These are phyloP conservation scores for Girardinichthys multiradiatus DNA, from an alignment of 2,113 vertebrate genomes.

Conservation along the genomic window DNA sequence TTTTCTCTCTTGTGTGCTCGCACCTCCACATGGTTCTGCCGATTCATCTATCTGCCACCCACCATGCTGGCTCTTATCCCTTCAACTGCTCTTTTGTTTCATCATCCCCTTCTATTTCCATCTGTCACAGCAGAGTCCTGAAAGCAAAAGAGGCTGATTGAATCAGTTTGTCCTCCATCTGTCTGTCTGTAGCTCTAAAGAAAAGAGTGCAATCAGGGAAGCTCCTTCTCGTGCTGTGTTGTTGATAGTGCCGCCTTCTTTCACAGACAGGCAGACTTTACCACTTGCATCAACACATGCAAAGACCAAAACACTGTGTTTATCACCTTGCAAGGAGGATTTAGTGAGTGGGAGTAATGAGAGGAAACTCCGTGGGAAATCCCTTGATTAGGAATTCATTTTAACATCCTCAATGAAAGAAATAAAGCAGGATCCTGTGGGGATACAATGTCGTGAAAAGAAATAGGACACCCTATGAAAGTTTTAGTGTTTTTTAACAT, in stretches of 20 bases:
- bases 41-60: conserved; percentile 21
- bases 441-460: not conserved
- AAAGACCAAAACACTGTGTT: conserved; percentile 42
- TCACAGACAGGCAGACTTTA: conserved; percentile 28
- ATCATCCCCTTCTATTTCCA: conserved; percentile 30
- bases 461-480: not conserved
- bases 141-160: conserved; percentile 61
- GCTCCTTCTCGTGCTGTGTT: conserved; percentile 48
- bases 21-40: conserved; percentile 6
- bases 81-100: conserved; percentile 27
- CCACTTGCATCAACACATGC: conserved; percentile 19
- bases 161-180: conserved; percentile 50
- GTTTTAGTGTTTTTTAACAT: not conserved
- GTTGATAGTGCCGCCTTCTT: conserved; percentile 46
- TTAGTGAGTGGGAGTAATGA: conserved; percentile 50
- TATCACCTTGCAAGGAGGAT: conserved; percentile 40
- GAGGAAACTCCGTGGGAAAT: conserved; percentile 65
- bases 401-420: conserved; percentile 9
- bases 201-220: conserved; percentile 59
- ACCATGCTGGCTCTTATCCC: conserved; percentile 4
- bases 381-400: conserved; percentile 46
- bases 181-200: conserved; percentile 41
- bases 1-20: not conserved
- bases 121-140: conserved; percentile 49
- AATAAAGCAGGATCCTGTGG: not conserved